Percentiles rank a stretch among this genome's conserved stretches.
phyloP scores from a whole-genome alignment of 2,888 invertebrate species.

The Dynastes maya region DNA sequence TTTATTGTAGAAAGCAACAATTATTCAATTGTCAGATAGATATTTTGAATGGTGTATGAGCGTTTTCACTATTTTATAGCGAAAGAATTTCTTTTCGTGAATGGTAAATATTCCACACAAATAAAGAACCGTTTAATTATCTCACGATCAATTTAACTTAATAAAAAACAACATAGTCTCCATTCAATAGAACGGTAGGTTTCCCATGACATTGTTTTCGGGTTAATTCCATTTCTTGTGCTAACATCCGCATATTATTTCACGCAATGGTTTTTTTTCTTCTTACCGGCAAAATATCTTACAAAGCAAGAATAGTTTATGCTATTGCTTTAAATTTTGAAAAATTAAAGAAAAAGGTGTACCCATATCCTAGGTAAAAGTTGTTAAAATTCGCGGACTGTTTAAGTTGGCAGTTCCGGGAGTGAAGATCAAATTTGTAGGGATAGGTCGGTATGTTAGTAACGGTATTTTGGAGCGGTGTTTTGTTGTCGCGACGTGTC shows the following conservation, averaged over 20 bases:
- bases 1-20: too few relatives aligned
- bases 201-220: constrained; percentile 36
- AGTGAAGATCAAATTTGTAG: too few relatives aligned
- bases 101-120: constrained; percentile 38
- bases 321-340: too few relatives aligned
- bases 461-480: too few relatives aligned
- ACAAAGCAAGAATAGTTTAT: too few relatives aligned
- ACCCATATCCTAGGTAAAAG: too few relatives aligned
- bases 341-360: too few relatives aligned
- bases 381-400: too few relatives aligned
- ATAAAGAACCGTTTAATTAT: constrained; percentile 35
- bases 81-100: constrained; percentile 29
- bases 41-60: constrained; percentile 12
- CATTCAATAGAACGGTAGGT: constrained; percentile 23
- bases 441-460: too few relatives aligned
- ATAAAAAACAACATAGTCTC: constrained; percentile 29
- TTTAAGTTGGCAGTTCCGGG: too few relatives aligned
- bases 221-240: constrained; percentile 16
- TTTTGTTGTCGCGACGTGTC: too few relatives aligned
- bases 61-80: constrained; percentile 34
- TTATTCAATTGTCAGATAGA: background rate
- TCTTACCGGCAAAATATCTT: background rate
- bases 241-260: constrained; percentile 27
- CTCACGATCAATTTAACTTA: constrained; percentile 39
- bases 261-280: background rate